Base-by-base conservation (phyloP, 2,888 invertebrate species). In the Polydesmus complanatus region DNA sequence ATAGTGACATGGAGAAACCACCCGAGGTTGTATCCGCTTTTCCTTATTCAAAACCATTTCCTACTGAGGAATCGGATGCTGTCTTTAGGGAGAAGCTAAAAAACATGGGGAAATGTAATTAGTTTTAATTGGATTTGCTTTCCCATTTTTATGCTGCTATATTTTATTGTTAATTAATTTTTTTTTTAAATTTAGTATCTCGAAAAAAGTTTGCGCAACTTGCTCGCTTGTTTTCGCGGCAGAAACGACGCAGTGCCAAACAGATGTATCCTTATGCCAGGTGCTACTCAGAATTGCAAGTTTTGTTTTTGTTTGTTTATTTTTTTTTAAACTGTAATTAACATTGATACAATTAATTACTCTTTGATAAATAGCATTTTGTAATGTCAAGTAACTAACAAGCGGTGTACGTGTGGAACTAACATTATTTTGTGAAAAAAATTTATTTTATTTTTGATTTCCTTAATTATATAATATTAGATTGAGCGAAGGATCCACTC, bases 141-240 rank as follows among this genome's bases (percentile, higher is more conserved):
- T 56, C 21, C n/a, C 5, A n/a, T n/a, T n/a, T n/a, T n/a, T n/a
- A n/a, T n/a, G n/a, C n/a, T n/a, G n/a, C n/a, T n/a, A n/a, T n/a
- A n/a, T n/a, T n/a, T n/a, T n/a, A 55, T 50, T 55, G 18, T 51
- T 64, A 2, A 23, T 14, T 54, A 26, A 54, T 54, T 27, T 56
- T 61, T 64, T 58, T 50, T 61, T 2, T 75, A n/a, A n/a, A n/a
- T 75, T 8, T 74, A 84, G 83, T 84, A 66, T 88, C 87, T 5
- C 81, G 85, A 64, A 85, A 85, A 71, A 88, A 88, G 73, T 88
- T 88, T 74, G 81, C 86, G 23, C 87, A 86, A 74, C 76, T 88
- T 65, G 86, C 86, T 5, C 79, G 83, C 63, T 84, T 87, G 68
- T 88, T 88, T 71, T 82, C 84, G 8, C 81, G 86, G 60, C 58